Base-by-base conservation (phyloP, 35 echinoderm and acorn worm species). In the Stichopus chloronotus region DNA sequence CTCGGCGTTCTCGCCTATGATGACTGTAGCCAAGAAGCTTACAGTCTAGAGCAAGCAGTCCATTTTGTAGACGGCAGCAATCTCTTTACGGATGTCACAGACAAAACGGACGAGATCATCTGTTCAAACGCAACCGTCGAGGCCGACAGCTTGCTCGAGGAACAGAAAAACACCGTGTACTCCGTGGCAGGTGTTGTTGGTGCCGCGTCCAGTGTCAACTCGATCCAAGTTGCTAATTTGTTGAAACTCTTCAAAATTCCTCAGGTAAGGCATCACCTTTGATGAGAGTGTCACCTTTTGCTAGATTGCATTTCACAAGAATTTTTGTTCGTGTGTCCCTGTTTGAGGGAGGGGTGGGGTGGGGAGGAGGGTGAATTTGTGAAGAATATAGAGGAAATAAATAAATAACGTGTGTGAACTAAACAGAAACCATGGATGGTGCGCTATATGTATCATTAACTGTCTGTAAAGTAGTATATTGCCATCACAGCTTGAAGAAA, bases 171-270 rank as follows among this genome's bases (percentile, higher is more conserved):
- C 43, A 81, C 92, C 16, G 92, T 87, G 9, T 77, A 87, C 21
- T 68, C 72, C 12, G 89, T 97, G 4, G 91, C 94, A 17, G 96
- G 94, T 7, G 96, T 98, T 16, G 94, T 98, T 23, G 96, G 96
- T 23, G 92, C 94, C 2, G 92, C 94, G 16, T 65, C 96, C 7
- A 98, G 96, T 61, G 58, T 84, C 10, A 96, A 86, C 22, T 94
- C 96, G 8, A 95, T 98, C 69, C 94, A 95, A 84, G 94, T 95
- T 30, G 96, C 96, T 9, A 98, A 98, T 92, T 92, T 98, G 17
- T 84, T 98, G 84, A 98, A 98, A 90, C 96, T 98, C 4, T 98
- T 98, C 90, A 98, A 98, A 58, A 95, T 98, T 30, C 96, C 96
- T 12, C 96, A 98, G 96, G 96, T 98, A 94, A 79, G 94, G 90